phyloP scores from a whole-genome alignment of 35 echinoderm and acorn worm genomes.

The Diadema setosum region DNA sequence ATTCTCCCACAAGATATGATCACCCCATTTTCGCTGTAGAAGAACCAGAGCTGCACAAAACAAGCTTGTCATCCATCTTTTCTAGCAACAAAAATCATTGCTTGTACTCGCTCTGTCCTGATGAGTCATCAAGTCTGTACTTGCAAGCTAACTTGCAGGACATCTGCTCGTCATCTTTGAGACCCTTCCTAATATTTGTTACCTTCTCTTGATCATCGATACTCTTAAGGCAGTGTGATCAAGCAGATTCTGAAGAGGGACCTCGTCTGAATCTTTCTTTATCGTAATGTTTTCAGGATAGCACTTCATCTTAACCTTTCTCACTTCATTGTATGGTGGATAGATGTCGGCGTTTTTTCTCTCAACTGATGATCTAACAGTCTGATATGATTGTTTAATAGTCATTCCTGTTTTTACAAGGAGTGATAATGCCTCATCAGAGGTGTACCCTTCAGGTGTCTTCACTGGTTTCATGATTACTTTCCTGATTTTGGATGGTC shows the following conservation, averaged over 20 bases:
- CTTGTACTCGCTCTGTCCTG: conserved; percentile 33
- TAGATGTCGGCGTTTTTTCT: conserved; percentile 45
- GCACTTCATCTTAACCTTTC: conserved; percentile 14
- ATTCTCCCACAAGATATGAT: conserved; percentile 39
- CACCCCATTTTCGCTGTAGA: conserved; percentile 18
- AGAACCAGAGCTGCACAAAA: conserved; percentile 21
- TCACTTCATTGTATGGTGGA: conserved; percentile 47
- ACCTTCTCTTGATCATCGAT: conserved; percentile 22
- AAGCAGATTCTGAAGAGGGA: conserved; percentile 12
- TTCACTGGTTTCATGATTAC: conserved; percentile 4
- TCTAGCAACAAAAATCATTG: neutral
- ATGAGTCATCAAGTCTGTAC: conserved; percentile 24
- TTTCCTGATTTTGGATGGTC: conserved; percentile 26
- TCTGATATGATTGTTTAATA: conserved; percentile 40
- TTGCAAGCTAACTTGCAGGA: neutral
- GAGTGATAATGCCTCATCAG: conserved; percentile 16
- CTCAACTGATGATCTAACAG: conserved; percentile 27
- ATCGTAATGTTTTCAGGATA: neutral
- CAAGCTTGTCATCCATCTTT: neutral
- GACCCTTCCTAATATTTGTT: neutral
- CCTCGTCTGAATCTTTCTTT: conserved; percentile 6
- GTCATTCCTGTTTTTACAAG: conserved; percentile 12
- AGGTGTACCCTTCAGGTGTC: conserved; percentile 5
- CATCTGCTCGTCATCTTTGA: neutral
- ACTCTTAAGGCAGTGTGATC: conserved; percentile 22